These are phyloP conservation scores for Falco novaeseelandiae DNA, from an alignment of 2,797 vertebrate species.

Conservation along the genomic window DNA sequence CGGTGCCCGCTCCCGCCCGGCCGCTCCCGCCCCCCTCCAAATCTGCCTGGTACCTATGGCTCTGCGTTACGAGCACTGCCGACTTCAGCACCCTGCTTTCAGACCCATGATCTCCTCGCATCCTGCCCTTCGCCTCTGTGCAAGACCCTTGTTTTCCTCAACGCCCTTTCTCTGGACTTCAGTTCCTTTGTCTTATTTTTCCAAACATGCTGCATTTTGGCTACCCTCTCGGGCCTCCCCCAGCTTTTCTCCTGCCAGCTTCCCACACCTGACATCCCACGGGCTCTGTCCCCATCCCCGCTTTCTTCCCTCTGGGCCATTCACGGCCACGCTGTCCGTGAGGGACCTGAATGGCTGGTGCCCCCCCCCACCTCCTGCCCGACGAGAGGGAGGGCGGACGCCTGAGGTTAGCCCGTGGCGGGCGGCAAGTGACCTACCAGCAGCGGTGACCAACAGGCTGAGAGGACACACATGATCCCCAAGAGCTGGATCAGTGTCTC, in stretches of 20 bases:
- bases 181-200: not conserved
- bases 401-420: rapidly evolving
- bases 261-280: rapidly evolving
- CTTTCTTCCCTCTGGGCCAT: not conserved
- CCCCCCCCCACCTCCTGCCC: not conserved
- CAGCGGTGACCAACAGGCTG: constrained; percentile 93
- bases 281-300: not conserved
- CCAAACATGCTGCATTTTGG: not conserved
- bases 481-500: constrained; percentile 94
- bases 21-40: not conserved
- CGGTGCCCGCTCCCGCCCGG: not conserved
- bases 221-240: not conserved
- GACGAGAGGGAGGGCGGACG: too few species aligned
- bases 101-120: rapidly evolving
- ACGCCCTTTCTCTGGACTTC: not conserved
- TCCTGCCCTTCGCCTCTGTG: not conserved
- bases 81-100: not conserved
- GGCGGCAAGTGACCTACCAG: constrained; percentile 83
- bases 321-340: rapidly evolving
- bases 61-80: rapidly evolving
- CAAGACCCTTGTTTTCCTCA: not conserved
- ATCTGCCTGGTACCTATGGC: not conserved
- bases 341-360: not conserved
- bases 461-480: constrained; percentile 95
- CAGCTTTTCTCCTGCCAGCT: not conserved